A percentile compares a stretch with the other conserved stretches of the same genome.
phyloP scores from a whole-genome alignment of 2,113 vertebrate species.

The Clarias macrocephalus region DNA sequence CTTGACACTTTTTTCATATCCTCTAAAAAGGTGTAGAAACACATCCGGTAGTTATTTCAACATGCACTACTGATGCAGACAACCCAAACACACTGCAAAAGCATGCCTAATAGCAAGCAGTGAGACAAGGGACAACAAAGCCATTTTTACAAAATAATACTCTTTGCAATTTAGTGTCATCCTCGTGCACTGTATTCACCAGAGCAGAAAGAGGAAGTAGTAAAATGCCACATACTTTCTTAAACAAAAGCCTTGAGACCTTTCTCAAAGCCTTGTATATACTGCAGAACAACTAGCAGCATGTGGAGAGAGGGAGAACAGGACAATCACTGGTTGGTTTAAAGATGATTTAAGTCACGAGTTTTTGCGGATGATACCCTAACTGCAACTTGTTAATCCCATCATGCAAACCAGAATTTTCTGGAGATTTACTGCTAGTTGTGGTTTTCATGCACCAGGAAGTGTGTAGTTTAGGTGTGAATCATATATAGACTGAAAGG shows the following conservation, averaged over 20 bases:
- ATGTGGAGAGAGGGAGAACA: constrained; percentile 50
- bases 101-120: constrained; percentile 37
- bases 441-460: neutral
- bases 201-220: constrained; percentile 30
- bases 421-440: neutral
- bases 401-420: neutral
- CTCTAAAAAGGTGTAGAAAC: constrained; percentile 62
- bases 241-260: constrained; percentile 69
- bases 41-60: constrained; percentile 54
- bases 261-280: constrained; percentile 68
- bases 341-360: neutral
- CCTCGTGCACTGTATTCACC: constrained; percentile 4
- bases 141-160: neutral
- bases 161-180: constrained; percentile 10
- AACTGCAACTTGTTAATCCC: neutral
- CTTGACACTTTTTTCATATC: constrained; percentile 62
- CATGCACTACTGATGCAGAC: constrained; percentile 51
- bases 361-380: neutral
- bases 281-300: constrained; percentile 67
- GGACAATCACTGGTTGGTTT: neutral
- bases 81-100: constrained; percentile 11
- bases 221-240: constrained; percentile 65
- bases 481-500: neutral
- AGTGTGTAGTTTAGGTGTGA: neutral
- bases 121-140: constrained; percentile 1